phyloP scores from a whole-genome alignment of 2,113 vertebrate genomes.

The Menidia beryllina region DNA sequence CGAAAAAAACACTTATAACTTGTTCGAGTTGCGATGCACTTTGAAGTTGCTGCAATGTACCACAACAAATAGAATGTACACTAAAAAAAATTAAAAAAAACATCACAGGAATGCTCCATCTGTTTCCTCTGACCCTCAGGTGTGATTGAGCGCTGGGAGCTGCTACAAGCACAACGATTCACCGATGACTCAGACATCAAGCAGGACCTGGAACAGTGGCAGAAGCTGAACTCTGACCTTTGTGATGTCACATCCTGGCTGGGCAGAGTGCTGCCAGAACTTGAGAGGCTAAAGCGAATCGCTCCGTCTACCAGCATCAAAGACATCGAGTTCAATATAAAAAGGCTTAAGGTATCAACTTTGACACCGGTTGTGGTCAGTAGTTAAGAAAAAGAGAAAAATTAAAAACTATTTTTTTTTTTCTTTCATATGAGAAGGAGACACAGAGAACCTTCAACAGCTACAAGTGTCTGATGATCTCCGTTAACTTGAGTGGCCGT shows the following conservation, averaged over 20 bases:
- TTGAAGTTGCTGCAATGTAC: no score
- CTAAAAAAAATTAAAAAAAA: no score
- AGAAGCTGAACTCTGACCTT: slow-evolving; percentile 87
- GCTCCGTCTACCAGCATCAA: slow-evolving; percentile 71
- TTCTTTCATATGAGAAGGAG: slow-evolving; percentile 76
- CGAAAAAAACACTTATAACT: no score
- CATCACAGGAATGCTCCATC: no score
- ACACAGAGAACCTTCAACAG: slow-evolving; percentile 86
- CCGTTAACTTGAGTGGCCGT: slow-evolving; percentile 83
- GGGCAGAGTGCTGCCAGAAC: slow-evolving; percentile 81
- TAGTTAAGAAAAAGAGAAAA: no score
- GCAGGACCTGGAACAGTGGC: slow-evolving; percentile 82
- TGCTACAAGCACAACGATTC: slow-evolving; percentile 83
- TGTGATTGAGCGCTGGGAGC: slow-evolving; percentile 92
- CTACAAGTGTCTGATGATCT: slow-evolving; percentile 89
- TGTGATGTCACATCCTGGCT: slow-evolving; percentile 85
- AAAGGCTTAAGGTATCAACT: slow-evolving; percentile 84
- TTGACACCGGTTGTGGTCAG: no score
- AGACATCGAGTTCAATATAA: slow-evolving; percentile 81
- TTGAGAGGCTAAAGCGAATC: slow-evolving; percentile 80
- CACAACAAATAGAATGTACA: not conserved
- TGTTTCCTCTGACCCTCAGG: slow-evolving; percentile 69
- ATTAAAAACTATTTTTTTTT: not conserved
- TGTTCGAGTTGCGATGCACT: no score
- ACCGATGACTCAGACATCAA: slow-evolving; percentile 72